Percentiles rank a stretch among this genome's conserved stretches.
phyloP scores from a whole-genome alignment of 2,113 vertebrate species.

The Microtus richardsoni region DNA sequence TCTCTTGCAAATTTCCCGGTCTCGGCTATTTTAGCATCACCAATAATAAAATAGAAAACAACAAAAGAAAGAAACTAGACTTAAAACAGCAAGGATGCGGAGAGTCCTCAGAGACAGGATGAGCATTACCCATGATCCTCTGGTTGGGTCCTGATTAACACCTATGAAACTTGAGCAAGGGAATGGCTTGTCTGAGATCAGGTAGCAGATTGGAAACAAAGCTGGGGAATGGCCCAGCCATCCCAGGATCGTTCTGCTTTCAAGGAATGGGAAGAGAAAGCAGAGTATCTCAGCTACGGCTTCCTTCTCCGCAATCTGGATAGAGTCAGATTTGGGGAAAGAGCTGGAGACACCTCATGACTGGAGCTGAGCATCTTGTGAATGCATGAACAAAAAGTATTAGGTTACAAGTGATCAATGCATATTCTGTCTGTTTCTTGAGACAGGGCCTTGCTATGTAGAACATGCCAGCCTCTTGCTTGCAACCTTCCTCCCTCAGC shows the following conservation, averaged over 20 bases:
- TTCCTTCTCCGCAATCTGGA: background rate
- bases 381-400: background rate
- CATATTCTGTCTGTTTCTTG: background rate
- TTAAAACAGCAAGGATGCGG: background rate
- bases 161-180: background rate
- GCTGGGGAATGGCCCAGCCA: background rate
- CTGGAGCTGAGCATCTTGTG: too few species aligned
- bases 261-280: background rate
- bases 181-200: background rate
- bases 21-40: background rate
- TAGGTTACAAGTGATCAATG: background rate
- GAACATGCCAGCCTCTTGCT: background rate
- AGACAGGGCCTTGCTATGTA: background rate
- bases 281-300: fast-evolving
- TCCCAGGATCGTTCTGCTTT: too few species aligned
- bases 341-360: background rate
- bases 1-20: too few species aligned
- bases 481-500: background rate
- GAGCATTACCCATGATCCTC: background rate
- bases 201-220: background rate
- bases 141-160: background rate
- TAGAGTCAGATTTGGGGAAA: background rate
- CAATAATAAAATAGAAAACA: background rate
- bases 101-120: background rate
- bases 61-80: background rate